These are phyloP conservation scores for Pocillopora damicornis DNA, from an alignment of 64 coral and sea anemone genomes.

Conservation along the genomic window DNA sequence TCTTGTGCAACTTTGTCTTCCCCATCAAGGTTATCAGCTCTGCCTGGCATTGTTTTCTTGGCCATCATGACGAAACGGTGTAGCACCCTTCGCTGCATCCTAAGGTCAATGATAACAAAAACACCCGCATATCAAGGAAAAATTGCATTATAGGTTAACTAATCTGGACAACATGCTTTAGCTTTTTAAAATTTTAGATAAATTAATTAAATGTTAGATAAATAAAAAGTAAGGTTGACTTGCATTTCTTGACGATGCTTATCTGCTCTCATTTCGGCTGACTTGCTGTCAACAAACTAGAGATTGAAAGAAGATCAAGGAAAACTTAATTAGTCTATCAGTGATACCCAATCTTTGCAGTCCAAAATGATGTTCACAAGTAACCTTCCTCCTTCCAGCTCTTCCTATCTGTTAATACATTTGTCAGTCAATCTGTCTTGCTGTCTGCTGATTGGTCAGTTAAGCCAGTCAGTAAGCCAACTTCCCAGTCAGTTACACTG, in stretches of 20 bases:
- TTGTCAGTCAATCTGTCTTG: too few relatives aligned
- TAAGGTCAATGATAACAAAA: not conserved
- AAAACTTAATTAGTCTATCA: too few relatives aligned
- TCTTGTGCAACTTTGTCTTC: constrained; percentile 48
- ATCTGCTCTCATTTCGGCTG: constrained; percentile 84
- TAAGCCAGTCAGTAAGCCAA: too few relatives aligned
- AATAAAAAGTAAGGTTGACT: constrained; percentile 26
- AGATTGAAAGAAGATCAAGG: not conserved
- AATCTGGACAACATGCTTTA: too few relatives aligned
- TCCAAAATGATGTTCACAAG: too few relatives aligned
- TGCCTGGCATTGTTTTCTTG: constrained; percentile 30
- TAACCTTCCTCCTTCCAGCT: too few relatives aligned
- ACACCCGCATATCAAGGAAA: not conserved
- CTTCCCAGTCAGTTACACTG: too few relatives aligned
- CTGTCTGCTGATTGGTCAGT: too few relatives aligned
- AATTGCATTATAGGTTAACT: not conserved
- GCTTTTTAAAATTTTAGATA: not conserved
- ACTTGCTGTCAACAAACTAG: constrained; percentile 89
- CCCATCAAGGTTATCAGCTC: constrained; percentile 56
- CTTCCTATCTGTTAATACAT: too few relatives aligned
- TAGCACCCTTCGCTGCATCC: constrained; percentile 83
- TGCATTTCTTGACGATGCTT: constrained; percentile 85
- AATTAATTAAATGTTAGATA: too few relatives aligned
- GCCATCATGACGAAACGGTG: constrained; percentile 88
- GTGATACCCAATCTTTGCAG: too few relatives aligned